Percentiles rank a stretch among this genome's conserved stretches.
These are phyloP conservation scores for Meiosimyza platycephala DNA, from an alignment of 2,888 invertebrate genomes.

Conservation along the genomic window DNA sequence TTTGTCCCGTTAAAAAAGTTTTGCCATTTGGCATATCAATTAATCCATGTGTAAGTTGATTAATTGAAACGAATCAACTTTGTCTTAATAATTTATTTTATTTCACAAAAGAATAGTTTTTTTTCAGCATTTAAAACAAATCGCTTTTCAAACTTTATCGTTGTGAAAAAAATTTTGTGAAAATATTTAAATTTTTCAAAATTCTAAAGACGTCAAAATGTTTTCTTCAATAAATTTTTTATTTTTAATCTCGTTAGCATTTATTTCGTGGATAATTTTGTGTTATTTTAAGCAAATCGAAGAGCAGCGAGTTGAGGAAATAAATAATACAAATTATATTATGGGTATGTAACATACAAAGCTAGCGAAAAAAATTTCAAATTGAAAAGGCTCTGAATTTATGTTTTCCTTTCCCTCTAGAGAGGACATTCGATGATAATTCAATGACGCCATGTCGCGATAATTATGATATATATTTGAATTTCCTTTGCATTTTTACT, in stretches of 20 bases:
- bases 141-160: too few relatives aligned
- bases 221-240: slow-evolving; percentile 46
- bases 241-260: slow-evolving; percentile 46
- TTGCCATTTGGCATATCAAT: too few relatives aligned
- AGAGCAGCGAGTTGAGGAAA: slow-evolving; percentile 29
- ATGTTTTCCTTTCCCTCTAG: neutral
- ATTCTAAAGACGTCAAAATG: slow-evolving; percentile 43
- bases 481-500: slow-evolving; percentile 54
- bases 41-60: too few relatives aligned
- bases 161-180: slow-evolving; percentile 19
- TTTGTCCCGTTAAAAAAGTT: too few relatives aligned
- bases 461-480: slow-evolving; percentile 49
- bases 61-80: too few relatives aligned
- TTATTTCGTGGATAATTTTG: slow-evolving; percentile 47
- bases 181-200: slow-evolving; percentile 37
- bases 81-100: too few relatives aligned
- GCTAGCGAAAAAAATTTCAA: neutral
- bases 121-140: too few relatives aligned
- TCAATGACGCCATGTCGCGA: slow-evolving; percentile 31
- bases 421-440: slow-evolving; percentile 32
- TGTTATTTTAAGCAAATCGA: slow-evolving; percentile 48
- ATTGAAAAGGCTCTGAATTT: neutral
- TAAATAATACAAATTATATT: neutral
- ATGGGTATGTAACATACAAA: slow-evolving; percentile 14
- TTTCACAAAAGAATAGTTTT: too few relatives aligned